Evolutionary conservation across 2,113 vertebrate species (phyloP), one percentile per base, ranked within the genome.

Genomic region (Misgurnus anguillicaudatus): DNA sequence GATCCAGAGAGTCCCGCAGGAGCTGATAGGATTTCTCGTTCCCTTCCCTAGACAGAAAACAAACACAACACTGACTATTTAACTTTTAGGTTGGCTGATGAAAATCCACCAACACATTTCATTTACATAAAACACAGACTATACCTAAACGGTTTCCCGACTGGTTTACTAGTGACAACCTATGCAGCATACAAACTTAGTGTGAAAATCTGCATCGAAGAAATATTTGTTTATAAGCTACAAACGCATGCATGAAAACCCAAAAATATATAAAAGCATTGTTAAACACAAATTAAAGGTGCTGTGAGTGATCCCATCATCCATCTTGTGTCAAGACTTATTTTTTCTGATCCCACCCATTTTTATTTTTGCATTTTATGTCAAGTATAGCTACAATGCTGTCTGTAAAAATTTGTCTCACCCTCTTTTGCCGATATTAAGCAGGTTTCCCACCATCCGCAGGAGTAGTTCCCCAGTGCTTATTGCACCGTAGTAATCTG

Each of bases 1-100:
- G 94, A 83, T 99, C 98, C 90, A 99, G 71, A 0, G 97, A 98
- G 91, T 98, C 96, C 82, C 98, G 92, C 82, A 99, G 91, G 74
- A 99, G 95, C 83, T 98, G 97, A 89, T 98, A 99, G 10, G 95
- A 98, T 82, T 98, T 97, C 88, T 99, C 98, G 64, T 95, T 98
- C 78, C 95, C 96, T 89, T 98, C 96, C 84, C 98, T 99, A 82
- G 61, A 76, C 60, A 58, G 9, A 74, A 62, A n/a, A 41, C 55
- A 71, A 78, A 70, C 3, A 21, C 53, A 61, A 24, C 24, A 48
- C 53, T 57, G 38, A 60, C 36, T 4, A 60, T n/a, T 73, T 21
- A 51, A 58, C 36, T 57, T 36, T 1, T 31, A 31, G 16, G 10
- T 51, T 16, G 53, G 31, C 68, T 6, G 48, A 70, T 16, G 1